Percentiles rank a stretch among this genome's conserved stretches.
Conservation (phyloP, 2,113 vertebrate species). For the Cacatua alba region DNA sequence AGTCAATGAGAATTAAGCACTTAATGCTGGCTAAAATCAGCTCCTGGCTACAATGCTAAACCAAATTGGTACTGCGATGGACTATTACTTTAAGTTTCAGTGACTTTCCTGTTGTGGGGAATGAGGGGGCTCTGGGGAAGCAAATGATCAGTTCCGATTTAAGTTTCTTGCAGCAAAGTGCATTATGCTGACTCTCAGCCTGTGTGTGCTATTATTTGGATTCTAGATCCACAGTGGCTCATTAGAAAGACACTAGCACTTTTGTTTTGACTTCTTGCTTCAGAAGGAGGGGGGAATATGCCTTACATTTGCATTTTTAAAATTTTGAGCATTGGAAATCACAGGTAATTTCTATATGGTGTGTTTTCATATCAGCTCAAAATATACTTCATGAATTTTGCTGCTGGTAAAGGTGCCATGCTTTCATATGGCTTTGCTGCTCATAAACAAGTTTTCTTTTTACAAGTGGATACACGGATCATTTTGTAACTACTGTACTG, state of each 20-base stretch:
- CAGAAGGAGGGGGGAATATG: background rate
- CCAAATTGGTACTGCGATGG: background rate
- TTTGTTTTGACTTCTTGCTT: background rate
- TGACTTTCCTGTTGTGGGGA: background rate
- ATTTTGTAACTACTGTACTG: background rate
- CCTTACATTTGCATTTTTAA: background rate
- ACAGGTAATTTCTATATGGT: background rate
- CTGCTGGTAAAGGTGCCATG: background rate
- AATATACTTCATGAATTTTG: background rate
- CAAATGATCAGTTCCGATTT: constrained; percentile 48
- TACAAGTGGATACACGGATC: background rate
- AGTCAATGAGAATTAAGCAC: background rate
- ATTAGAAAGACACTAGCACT: background rate
- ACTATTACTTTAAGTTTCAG: background rate
- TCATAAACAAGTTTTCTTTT: background rate
- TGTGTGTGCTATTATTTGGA: background rate
- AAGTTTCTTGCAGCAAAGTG: background rate
- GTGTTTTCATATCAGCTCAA: background rate
- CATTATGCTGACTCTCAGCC: background rate
- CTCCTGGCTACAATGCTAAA: background rate
- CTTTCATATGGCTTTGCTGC: background rate
- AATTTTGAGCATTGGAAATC: background rate
- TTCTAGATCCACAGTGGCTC: background rate
- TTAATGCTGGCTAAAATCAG: background rate
- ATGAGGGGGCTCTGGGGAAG: background rate